Conservation (phyloP, 2,888 invertebrate genomes). For the Lepidocyrtoides sp. region DNA sequence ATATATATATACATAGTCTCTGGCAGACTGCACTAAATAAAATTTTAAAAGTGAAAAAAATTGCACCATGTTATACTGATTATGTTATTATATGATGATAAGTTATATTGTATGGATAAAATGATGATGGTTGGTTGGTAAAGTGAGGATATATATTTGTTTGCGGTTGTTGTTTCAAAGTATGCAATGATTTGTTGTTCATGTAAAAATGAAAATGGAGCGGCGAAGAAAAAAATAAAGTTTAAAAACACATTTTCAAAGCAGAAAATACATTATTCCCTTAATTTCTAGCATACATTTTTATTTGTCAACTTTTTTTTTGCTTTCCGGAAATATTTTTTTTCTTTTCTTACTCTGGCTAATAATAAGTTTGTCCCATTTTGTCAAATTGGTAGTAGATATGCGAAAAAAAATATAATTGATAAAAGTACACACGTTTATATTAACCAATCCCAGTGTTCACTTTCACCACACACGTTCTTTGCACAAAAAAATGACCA, state of each 20-base stretch:
- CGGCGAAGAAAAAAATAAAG: constrained; percentile 23
- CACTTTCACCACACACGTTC: constrained; percentile 40
- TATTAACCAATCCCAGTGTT: constrained; percentile 13
- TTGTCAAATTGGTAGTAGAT: no score
- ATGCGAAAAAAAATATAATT: no score
- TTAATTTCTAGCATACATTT: background rate
- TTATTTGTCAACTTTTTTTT: no score
- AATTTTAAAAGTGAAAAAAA: background rate
- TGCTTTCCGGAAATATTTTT: constrained; percentile 40
- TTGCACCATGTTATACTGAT: background rate
- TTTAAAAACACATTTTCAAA: constrained; percentile 24
- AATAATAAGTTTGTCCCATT: background rate
- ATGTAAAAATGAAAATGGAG: constrained; percentile 42
- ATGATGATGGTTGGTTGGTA: background rate
- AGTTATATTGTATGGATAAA: background rate
- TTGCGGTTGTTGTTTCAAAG: background rate
- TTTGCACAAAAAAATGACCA: background rate
- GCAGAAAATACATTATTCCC: background rate
- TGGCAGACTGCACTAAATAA: constrained; percentile 68
- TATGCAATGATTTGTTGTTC: constrained; percentile 26
- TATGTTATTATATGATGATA: background rate
- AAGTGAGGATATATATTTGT: background rate
- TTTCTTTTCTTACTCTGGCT: no score
- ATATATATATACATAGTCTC: constrained; percentile 51
- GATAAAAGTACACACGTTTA: no score